These are phyloP conservation scores for Syngnathus acus DNA, from an alignment of 2,797 vertebrate genomes.

Conservation along the genomic window DNA sequence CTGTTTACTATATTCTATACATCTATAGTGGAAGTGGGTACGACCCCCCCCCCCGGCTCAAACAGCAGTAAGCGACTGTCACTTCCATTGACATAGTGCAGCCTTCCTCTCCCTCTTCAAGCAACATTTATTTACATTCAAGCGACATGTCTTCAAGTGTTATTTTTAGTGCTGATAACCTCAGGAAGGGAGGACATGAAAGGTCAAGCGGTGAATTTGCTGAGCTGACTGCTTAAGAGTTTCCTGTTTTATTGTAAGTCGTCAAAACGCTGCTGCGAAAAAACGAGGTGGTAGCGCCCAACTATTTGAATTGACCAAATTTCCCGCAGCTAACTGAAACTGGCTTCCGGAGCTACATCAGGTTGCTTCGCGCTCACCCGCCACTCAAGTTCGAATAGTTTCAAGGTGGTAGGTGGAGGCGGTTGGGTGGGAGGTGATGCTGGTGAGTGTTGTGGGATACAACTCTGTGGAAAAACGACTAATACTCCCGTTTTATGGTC, in stretches of 20 bases:
- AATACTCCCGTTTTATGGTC: constrained; percentile 70
- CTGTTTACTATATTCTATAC: background rate
- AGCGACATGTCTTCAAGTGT: background rate
- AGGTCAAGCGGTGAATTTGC: background rate
- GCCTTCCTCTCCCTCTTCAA: background rate
- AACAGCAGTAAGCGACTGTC: background rate
- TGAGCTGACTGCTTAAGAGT: background rate
- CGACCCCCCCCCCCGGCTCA: background rate
- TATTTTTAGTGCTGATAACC: constrained; percentile 1
- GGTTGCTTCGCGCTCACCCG: constrained; percentile 5
- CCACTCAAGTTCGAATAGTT: constrained; percentile 18
- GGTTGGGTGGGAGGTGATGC: constrained; percentile 26
- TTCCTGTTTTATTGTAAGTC: background rate
- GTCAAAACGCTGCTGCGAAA: background rate
- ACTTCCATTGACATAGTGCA: background rate
- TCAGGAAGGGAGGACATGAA: background rate
- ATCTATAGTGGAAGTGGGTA: background rate
- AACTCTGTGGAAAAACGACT: constrained; percentile 67
- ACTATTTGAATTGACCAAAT: background rate
- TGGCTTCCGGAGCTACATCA: background rate
- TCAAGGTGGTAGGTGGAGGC: constrained; percentile 45
- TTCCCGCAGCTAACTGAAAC: background rate
- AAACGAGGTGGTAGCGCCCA: background rate
- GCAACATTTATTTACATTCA: constrained; percentile 1
- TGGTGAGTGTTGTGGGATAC: constrained; percentile 41